These are phyloP conservation scores for Ophion ellenae DNA, from an alignment of 2,888 invertebrate genomes.

Conservation along the genomic window DNA sequence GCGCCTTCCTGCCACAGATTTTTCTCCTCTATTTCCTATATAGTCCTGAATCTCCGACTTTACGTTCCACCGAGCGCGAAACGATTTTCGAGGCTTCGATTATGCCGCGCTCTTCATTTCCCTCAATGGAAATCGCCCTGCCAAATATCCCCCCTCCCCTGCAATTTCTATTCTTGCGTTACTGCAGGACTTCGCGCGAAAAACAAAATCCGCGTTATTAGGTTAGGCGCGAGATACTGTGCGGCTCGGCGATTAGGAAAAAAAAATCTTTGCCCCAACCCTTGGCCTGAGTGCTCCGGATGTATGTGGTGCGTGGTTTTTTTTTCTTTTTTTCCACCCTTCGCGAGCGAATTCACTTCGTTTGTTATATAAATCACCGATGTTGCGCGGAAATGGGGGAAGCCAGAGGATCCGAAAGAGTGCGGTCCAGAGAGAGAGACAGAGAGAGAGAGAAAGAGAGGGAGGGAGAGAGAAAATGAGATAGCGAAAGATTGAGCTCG, in stretches of 20 bases:
- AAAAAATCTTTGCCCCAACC: conserved; percentile 22
- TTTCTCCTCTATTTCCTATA: too few relatives aligned
- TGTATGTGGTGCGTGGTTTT: background rate
- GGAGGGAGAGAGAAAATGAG: conserved; percentile 29
- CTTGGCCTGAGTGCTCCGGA: conserved; percentile 13
- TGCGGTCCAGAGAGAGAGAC: background rate
- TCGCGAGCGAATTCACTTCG: conserved; percentile 42
- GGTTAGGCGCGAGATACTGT: conserved; percentile 29
- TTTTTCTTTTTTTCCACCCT: conserved; percentile 10
- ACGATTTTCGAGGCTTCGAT: too few relatives aligned
- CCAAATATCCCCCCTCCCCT: background rate
- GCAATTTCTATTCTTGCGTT: background rate
- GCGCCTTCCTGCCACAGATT: too few relatives aligned
- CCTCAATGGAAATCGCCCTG: background rate
- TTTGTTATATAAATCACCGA: conserved; percentile 60
- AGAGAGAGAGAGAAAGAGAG: conserved; percentile 14
- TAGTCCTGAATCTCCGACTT: too few relatives aligned
- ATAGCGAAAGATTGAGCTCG: conserved; percentile 16
- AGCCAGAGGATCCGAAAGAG: conserved; percentile 4
- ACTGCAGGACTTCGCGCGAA: background rate
- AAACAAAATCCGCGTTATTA: conserved; percentile 1
- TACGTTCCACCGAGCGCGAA: too few relatives aligned
- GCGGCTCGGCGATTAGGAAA: conserved; percentile 26
- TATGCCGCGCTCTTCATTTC: too few relatives aligned
- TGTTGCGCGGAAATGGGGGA: conserved; percentile 39